Conservation (phyloP, 2,113 vertebrate species). For the Barbus barbus region DNA sequence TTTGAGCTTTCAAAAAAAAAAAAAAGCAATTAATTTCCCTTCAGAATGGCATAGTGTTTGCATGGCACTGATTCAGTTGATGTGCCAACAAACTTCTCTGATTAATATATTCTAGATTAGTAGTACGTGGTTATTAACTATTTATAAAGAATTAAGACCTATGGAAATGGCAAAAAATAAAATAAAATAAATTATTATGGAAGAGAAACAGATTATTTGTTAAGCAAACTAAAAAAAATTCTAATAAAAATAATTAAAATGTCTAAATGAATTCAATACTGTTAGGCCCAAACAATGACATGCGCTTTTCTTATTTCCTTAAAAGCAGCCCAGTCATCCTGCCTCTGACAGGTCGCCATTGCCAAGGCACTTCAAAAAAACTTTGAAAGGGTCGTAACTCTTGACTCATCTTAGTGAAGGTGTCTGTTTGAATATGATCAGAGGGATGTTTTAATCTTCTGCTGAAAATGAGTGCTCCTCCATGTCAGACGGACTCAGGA, state of each 20-base stretch:
- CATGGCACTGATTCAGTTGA: not conserved
- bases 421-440: slow-evolving; percentile 50
- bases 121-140: slow-evolving; percentile 1
- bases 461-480: slow-evolving; percentile 49
- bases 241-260: not conserved
- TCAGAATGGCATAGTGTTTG: not conserved
- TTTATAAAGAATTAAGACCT: slow-evolving; percentile 41
- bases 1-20: too few relatives aligned
- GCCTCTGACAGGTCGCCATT: not conserved
- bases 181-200: not conserved
- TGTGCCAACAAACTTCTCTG: slow-evolving; percentile 9
- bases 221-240: not conserved
- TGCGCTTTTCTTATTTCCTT: not conserved
- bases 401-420: slow-evolving; percentile 24
- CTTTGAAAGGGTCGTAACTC: slow-evolving; percentile 44
- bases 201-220: not conserved
- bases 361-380: slow-evolving; percentile 33
- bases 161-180: slow-evolving; percentile 1
- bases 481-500: slow-evolving; percentile 33
- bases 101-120: not conserved
- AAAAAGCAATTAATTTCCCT: not conserved
- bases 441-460: slow-evolving; percentile 44
- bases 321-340: slow-evolving; percentile 6
- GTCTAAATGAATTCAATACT: not conserved
- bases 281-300: not conserved